These are phyloP conservation scores for Anoplophora glabripennis DNA, from an alignment of 1,140 invertebrate genomes.

Conservation along the genomic window DNA sequence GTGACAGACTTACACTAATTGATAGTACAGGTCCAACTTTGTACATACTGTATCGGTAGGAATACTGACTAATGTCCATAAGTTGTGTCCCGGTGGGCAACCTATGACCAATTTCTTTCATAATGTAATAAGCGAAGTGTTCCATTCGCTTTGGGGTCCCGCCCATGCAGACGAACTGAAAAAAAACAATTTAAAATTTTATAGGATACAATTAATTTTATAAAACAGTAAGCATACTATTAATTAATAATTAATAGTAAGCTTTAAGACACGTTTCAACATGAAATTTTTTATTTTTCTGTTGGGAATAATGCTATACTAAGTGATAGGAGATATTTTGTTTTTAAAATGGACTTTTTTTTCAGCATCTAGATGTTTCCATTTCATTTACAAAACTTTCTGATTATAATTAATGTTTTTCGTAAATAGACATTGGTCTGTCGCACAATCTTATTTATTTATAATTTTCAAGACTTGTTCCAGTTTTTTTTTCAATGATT, in stretches of 20 bases:
- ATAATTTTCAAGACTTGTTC: too few species aligned
- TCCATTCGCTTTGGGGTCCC: constrained; percentile 94
- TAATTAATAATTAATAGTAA: neutral
- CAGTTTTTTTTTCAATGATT: too few species aligned
- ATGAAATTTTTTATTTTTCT: too few species aligned
- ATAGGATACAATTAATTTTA: neutral
- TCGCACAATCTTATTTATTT: too few species aligned
- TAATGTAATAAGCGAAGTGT: constrained; percentile 87
- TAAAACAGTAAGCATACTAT: neutral
- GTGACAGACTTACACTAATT: constrained; percentile 90
- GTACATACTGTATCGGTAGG: constrained; percentile 94
- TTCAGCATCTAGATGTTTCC: too few species aligned
- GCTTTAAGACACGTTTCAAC: too few species aligned
- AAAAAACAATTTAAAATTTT: constrained; percentile 25
- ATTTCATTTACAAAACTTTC: too few species aligned
- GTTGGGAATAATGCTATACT: too few species aligned
- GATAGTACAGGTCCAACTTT: constrained; percentile 94
- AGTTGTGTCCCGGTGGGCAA: constrained; percentile 83
- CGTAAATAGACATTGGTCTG: neutral
- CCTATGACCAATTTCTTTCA: constrained; percentile 87
- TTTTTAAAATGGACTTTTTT: too few species aligned
- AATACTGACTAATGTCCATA: constrained; percentile 86
- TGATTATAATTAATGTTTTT: neutral
- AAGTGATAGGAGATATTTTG: too few species aligned
- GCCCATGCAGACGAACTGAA: constrained; percentile 96